phyloP scores from a whole-genome alignment of 2,797 vertebrate species.

The Poliocrania exsul region DNA sequence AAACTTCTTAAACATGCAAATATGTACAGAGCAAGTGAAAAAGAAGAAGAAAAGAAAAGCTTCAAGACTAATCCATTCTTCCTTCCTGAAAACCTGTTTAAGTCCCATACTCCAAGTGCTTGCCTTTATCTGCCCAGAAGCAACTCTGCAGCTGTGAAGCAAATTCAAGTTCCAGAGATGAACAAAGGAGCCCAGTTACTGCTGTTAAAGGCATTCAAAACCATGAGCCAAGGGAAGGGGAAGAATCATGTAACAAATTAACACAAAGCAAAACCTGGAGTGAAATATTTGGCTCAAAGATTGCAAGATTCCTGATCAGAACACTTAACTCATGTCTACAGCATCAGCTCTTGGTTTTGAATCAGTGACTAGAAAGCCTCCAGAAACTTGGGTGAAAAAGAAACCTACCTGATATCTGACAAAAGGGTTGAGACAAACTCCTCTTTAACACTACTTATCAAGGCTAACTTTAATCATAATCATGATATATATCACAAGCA shows the following conservation, averaged over 20 bases:
- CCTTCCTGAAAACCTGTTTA: neutral
- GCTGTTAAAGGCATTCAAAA: neutral
- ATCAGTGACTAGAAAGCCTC: neutral
- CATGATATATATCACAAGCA: too few species aligned
- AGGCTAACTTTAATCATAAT: neutral
- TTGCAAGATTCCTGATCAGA: neutral
- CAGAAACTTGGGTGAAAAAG: neutral
- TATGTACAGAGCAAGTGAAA: fast-evolving
- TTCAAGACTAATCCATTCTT: neutral
- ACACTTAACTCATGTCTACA: neutral
- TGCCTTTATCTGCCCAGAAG: neutral
- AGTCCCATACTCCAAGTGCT: too few species aligned
- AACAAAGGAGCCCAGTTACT: neutral
- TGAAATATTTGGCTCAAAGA: neutral
- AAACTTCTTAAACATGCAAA: neutral
- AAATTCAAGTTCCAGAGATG: neutral
- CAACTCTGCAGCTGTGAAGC: neutral
- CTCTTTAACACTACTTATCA: neutral
- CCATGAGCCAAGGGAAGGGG: neutral
- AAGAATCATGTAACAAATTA: neutral
- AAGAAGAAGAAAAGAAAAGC: neutral
- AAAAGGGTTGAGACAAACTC: neutral
- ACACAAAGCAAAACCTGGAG: neutral
- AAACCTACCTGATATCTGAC: neutral
- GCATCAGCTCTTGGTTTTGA: neutral